Evolutionary conservation across 2,888 invertebrate species (phyloP).

Genomic region (Tenthredo amoena): DNA sequence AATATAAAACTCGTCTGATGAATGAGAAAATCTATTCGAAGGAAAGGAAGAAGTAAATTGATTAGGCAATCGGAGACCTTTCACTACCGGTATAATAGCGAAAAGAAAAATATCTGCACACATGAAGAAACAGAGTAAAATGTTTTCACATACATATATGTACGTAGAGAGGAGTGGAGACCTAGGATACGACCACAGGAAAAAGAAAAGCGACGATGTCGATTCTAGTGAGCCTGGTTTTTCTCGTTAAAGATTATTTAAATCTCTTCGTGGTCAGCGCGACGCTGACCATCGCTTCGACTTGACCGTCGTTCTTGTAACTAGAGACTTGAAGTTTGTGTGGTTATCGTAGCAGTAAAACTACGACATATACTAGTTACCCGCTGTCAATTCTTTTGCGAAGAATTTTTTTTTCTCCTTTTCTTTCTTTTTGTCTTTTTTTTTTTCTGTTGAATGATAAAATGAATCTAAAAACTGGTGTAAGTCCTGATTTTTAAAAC

Average conservation of each 20-base stretch:
- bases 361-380: background rate
- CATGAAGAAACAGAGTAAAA: background rate
- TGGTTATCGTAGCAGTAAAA: slow-evolving; percentile 44
- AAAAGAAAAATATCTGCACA: background rate
- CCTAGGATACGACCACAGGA: slow-evolving; percentile 17
- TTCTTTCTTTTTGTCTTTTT: background rate
- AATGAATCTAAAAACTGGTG: background rate
- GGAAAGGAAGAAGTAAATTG: background rate
- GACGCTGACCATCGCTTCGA: slow-evolving; percentile 21
- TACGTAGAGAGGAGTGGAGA: background rate
- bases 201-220: background rate
- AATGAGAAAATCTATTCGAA: background rate
- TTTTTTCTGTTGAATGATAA: background rate
- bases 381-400: background rate
- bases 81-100: slow-evolving; percentile 23
- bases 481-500: background rate
- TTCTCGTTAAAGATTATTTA: slow-evolving; percentile 31
- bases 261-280: slow-evolving; percentile 26
- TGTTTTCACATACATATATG: background rate
- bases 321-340: slow-evolving; percentile 37
- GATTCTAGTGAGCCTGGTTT: slow-evolving; percentile 8
- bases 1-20: background rate
- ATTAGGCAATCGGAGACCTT: slow-evolving; percentile 32
- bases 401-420: background rate
- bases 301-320: slow-evolving; percentile 49